Evolutionary conservation across 2,888 invertebrate species (phyloP).

Genomic region (Watsonalla cultraria): DNA sequence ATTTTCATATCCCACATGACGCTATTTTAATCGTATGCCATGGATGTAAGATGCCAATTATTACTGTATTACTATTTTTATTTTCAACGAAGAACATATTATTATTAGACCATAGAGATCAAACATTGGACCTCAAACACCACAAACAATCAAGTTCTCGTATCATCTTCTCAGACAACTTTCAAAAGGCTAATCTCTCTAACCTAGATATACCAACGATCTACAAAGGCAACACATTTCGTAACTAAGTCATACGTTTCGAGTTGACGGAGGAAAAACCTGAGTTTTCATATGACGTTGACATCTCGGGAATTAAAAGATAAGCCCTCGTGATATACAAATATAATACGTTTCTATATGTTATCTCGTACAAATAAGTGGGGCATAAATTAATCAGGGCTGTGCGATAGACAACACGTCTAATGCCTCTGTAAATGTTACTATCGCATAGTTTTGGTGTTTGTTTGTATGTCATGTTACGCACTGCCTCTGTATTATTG

Average conservation of each 20-base stretch:
- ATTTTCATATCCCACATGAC: too few species aligned
- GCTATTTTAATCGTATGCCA: too few species aligned
- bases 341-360: constrained; percentile 62
- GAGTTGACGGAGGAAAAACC: constrained; percentile 37
- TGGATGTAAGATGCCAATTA: too few species aligned
- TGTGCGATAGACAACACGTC: constrained; percentile 63
- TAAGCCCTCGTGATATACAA: constrained; percentile 68
- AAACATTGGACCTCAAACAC: too few species aligned
- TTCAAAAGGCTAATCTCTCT: not conserved
- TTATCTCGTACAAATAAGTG: constrained; percentile 69
- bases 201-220: not conserved
- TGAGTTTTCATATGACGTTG: constrained; percentile 39
- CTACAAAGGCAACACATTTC: not conserved
- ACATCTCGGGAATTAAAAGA: constrained; percentile 77
- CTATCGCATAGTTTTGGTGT: constrained; percentile 54
- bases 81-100: too few species aligned
- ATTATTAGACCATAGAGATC: too few species aligned
- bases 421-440: constrained; percentile 68
- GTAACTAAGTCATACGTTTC: constrained; percentile 1
- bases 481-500: constrained; percentile 52
- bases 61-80: too few species aligned
- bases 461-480: constrained; percentile 54
- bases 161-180: not conserved
- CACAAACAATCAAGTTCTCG: too few species aligned
- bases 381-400: constrained; percentile 71